Conservation (phyloP, 2,888 invertebrate genomes). For the Pandemis heparana region DNA sequence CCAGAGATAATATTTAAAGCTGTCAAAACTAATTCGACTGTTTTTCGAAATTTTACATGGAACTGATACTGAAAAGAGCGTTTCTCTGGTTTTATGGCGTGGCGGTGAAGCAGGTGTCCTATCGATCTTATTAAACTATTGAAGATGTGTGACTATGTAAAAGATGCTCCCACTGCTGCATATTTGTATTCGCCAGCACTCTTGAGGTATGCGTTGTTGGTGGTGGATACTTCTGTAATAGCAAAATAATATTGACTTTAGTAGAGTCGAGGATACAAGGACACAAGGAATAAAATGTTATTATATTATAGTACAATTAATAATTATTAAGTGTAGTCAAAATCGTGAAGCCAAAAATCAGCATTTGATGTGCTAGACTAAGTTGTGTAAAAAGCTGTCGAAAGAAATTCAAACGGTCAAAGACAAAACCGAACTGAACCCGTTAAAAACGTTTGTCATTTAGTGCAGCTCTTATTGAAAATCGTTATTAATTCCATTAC, state of each 20-base stretch:
- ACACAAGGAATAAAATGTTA: too few species aligned
- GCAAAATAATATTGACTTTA: background rate
- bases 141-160: constrained; percentile 15
- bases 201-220: constrained; percentile 15
- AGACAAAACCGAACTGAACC: too few species aligned
- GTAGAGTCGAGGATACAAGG: background rate
- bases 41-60: background rate
- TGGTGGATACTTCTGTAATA: constrained; percentile 3
- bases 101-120: background rate
- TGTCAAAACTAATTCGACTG: background rate
- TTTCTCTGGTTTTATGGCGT: too few species aligned
- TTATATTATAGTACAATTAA: too few species aligned
- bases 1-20: background rate
- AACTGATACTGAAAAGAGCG: background rate
- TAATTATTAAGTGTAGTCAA: too few species aligned
- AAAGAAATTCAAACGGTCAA: too few species aligned
- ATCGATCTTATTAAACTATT: constrained; percentile 2
- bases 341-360: too few species aligned
- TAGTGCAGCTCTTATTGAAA: too few species aligned
- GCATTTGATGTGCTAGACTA: too few species aligned
- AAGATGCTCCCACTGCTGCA: constrained; percentile 28
- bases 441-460: too few species aligned
- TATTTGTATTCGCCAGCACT: constrained; percentile 40
- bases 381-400: too few species aligned
- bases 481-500: too few species aligned